Evolutionary conservation across 2,888 invertebrate genomes (phyloP).

Genomic region (Copidosoma aretas): DNA sequence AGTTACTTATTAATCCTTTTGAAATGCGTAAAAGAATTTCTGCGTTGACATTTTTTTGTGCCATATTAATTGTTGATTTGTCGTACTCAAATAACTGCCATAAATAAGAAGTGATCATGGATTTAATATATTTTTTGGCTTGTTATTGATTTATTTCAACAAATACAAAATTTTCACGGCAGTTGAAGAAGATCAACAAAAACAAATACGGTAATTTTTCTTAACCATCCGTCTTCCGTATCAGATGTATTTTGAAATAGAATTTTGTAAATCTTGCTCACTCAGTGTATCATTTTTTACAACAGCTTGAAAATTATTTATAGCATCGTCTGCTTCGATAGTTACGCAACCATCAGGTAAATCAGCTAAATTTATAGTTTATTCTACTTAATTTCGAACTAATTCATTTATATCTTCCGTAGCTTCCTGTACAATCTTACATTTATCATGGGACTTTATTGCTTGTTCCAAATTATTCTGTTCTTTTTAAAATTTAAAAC

Average conservation of each 20-base stretch:
- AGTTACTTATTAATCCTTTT: too few relatives aligned
- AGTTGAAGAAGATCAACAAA: too few relatives aligned
- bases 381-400: background rate
- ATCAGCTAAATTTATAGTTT: background rate
- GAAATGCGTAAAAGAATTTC: too few relatives aligned
- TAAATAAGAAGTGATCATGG: too few relatives aligned
- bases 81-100: too few relatives aligned
- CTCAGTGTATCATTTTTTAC: background rate
- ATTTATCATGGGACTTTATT: constrained; percentile 7
- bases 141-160: too few relatives aligned
- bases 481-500: constrained; percentile 20
- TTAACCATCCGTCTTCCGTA: too few relatives aligned
- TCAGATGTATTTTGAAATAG: background rate
- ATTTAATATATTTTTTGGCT: too few relatives aligned
- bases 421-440: background rate
- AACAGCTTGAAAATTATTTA: constrained; percentile 16
- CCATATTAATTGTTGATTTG: too few relatives aligned
- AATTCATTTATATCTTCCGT: constrained; percentile 6
- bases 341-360: constrained; percentile 9
- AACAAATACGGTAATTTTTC: too few relatives aligned
- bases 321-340: constrained; percentile 12
- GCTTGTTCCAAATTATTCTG: background rate
- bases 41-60: too few relatives aligned
- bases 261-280: background rate
- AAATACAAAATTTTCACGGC: too few relatives aligned